Base-by-base conservation (phyloP, 2,797 vertebrate genomes). In the Numenius phaeopus region DNA sequence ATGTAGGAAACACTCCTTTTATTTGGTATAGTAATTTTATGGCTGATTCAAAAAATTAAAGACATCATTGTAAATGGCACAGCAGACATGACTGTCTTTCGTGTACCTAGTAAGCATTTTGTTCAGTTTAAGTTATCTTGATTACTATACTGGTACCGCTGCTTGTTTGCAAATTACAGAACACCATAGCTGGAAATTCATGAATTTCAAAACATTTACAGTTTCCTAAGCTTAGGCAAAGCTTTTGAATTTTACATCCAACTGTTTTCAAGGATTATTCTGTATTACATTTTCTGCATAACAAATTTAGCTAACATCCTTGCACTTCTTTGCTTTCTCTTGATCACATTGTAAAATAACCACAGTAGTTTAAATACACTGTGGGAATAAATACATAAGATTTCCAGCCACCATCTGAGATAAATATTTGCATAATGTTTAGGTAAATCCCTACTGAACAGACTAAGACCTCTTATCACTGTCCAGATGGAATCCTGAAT, bases 371-470 rank as follows among this genome's bases (percentile, higher is more conserved):
- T 87, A 94, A 97, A 91, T 82, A 91, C 67, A 80, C 70, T 66
- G 78, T 92, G 75, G 37, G 87, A 96, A 95, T 94, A 94, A 91
- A 94, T 80, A 87, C 54, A n/a, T 69, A 91, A 96, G 92, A 96
- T 93, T 96, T 96, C 78, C 84, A 92, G 79, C 55, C 69, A 93
- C 82, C 70, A 90, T 86, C 89, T 95, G 86, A 93, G 82, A 94
- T 89, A 95, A 94, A 95, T 90, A 90, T 97, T 97, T 97, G 69
- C 69, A 87, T 89, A 90, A 83, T 72, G 50, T 94, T 96, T 95
- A 87, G 77, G 94, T 90, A 96, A 97, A 97, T 96, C 71, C 91
- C 83, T 65, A 1, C 46, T 49, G 86, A 96, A 91, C 55, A 87
- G 47, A 83, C 69, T 96, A 75, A 94, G 75, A 89, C 69, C 87